Conservation (phyloP, 2,113 vertebrate species). For the Bombycilla garrulus region DNA sequence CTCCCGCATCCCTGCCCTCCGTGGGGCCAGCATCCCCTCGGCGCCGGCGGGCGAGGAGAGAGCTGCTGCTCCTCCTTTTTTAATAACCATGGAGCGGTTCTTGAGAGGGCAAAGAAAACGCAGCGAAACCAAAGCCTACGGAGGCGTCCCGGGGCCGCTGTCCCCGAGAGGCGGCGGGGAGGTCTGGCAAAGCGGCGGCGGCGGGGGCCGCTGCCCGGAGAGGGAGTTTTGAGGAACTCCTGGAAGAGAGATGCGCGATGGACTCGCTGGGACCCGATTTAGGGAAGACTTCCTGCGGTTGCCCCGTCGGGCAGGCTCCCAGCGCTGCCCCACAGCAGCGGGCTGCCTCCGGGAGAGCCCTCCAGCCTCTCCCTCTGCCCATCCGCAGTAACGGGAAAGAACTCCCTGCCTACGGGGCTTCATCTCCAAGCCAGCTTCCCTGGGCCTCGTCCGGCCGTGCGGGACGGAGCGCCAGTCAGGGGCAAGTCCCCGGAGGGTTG, state of each 20-base stretch:
- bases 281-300: not conserved
- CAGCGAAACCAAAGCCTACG: not conserved
- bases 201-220: not conserved
- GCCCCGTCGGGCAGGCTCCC: not conserved
- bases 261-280: not conserved
- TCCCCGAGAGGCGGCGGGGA: not conserved
- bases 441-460: not conserved
- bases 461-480: not conserved
- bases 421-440: no score
- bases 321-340: no score
- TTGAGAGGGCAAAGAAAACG: not conserved
- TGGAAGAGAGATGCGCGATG: not conserved
- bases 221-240: not conserved
- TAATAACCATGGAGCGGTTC: not conserved
- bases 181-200: not conserved
- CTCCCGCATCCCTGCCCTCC: not conserved
- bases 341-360: not conserved
- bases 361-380: not conserved
- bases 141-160: not conserved
- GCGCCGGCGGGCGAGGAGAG: not conserved
- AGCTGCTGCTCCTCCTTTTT: not conserved
- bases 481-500: rapidly evolving
- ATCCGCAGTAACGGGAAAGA: not conserved
- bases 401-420: not conserved
- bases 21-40: not conserved